These are phyloP conservation scores for Gadopsis marmoratus DNA, from an alignment of 2,797 vertebrate species.

Conservation along the genomic window DNA sequence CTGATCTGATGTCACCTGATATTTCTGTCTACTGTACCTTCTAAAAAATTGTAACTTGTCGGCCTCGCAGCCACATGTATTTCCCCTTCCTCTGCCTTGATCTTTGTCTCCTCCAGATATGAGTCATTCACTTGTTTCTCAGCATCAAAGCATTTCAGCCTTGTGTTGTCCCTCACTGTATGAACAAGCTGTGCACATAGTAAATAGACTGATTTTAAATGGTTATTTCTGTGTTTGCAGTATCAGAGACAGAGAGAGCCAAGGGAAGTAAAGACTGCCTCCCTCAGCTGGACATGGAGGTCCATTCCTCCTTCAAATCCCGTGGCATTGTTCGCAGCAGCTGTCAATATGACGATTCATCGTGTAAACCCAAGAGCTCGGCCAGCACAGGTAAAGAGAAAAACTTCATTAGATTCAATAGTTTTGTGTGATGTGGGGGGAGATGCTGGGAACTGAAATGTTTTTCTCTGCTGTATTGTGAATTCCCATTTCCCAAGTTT, in stretches of 20 bases:
- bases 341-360: constrained; percentile 61
- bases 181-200: constrained; percentile 2
- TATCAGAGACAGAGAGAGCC: constrained; percentile 81
- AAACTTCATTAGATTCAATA: neutral
- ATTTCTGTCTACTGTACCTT: constrained; percentile 28
- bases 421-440: too few species aligned
- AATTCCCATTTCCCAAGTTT: neutral
- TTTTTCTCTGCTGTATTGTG: neutral
- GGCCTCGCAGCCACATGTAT: constrained; percentile 22
- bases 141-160: constrained; percentile 47
- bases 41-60: constrained; percentile 12
- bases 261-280: constrained; percentile 84
- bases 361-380: constrained; percentile 69
- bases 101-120: constrained; percentile 48
- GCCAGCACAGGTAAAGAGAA: constrained; percentile 67
- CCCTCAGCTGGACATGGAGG: constrained; percentile 76
- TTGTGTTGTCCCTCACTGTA: constrained; percentile 8
- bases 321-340: constrained; percentile 81
- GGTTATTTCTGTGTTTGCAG: constrained; percentile 61
- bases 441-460: too few species aligned
- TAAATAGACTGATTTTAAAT: constrained; percentile 21
- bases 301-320: constrained; percentile 63
- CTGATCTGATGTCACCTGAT: constrained; percentile 30
- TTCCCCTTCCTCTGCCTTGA: constrained; percentile 49
- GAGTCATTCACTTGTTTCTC: constrained; percentile 45